These are phyloP conservation scores for Eupsittula cactorum DNA, from an alignment of 2,113 vertebrate species.

Conservation along the genomic window DNA sequence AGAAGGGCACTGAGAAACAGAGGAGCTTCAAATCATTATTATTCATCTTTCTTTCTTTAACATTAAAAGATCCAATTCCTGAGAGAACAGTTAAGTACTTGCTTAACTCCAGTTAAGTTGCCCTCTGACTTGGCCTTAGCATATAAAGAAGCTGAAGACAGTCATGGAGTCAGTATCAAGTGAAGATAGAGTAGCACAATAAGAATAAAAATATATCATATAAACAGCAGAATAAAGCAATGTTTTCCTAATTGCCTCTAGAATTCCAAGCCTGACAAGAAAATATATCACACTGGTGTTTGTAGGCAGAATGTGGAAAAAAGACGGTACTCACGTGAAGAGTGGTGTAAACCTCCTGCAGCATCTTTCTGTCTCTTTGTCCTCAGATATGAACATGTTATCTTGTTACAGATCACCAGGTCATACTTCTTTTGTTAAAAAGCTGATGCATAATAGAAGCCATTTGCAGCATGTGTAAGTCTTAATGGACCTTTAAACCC, in stretches of 20 bases:
- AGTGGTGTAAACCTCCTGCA: not conserved
- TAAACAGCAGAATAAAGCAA: not conserved
- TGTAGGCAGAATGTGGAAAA: not conserved
- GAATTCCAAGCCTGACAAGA: not conserved
- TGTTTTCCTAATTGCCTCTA: not conserved
- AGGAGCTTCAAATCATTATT: not conserved
- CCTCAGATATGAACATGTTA: not conserved
- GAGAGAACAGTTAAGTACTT: not conserved
- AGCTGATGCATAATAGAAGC: not conserved
- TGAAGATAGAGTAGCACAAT: not conserved
- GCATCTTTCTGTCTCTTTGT: not conserved
- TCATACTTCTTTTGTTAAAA: not conserved
- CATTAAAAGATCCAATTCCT: not conserved
- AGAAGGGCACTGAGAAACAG: not conserved
- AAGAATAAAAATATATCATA: not conserved
- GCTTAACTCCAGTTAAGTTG: not conserved
- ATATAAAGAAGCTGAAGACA: not conserved
- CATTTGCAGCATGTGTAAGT: not conserved
- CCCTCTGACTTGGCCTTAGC: not conserved
- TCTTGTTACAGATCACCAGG: not conserved
- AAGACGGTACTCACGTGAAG: not conserved
- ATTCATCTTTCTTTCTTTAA: not conserved
- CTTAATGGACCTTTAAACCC: not conserved
- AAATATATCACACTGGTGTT: not conserved
- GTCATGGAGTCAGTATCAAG: not conserved